Evolutionary conservation across 2,888 invertebrate species (phyloP).

Genomic region (Drosophila picticornis): DNA sequence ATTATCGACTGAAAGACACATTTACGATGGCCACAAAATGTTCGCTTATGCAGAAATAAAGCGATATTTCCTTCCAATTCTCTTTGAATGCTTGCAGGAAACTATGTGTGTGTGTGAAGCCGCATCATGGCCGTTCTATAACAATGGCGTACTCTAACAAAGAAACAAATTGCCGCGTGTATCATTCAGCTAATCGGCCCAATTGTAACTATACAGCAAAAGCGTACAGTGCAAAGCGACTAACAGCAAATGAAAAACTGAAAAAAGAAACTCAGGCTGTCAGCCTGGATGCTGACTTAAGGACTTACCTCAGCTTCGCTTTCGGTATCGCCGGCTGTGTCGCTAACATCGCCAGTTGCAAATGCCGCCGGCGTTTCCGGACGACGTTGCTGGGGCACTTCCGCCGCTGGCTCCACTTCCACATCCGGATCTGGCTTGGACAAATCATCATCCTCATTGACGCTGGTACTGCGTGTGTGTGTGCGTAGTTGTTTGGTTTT

Average conservation of each 20-base stretch:
- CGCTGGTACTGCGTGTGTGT: conserved; percentile 63
- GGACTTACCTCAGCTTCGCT: conserved; percentile 64
- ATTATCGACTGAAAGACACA: not conserved
- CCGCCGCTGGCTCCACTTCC: conserved; percentile 28
- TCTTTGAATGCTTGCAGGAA: not conserved
- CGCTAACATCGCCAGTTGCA: conserved; percentile 26
- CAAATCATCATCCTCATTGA: conserved; percentile 74
- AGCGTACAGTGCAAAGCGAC: conserved; percentile 60
- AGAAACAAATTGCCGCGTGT: conserved; percentile 8
- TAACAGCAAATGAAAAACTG: conserved; percentile 31
- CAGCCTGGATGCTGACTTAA: conserved; percentile 4
- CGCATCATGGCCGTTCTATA: conserved; percentile 81
- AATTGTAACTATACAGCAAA: conserved; percentile 60
- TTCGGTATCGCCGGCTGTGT: conserved; percentile 39
- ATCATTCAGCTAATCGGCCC: conserved; percentile 14
- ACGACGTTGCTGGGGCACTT: conserved; percentile 41
- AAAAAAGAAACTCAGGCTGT: conserved; percentile 1
- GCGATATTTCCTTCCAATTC: not conserved
- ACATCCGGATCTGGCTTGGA: conserved; percentile 63
- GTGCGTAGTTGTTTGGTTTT: conserved; percentile 13
- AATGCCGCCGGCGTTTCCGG: conserved; percentile 64
- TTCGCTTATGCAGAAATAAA: not conserved
- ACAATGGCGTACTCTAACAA: conserved; percentile 85
- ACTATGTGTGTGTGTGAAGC: conserved; percentile 39
- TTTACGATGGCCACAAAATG: not conserved